Percentiles rank a stretch among this genome's conserved stretches.
phyloP scores from a whole-genome alignment of 1,140 invertebrate genomes.

The Antheraea mylitta region DNA sequence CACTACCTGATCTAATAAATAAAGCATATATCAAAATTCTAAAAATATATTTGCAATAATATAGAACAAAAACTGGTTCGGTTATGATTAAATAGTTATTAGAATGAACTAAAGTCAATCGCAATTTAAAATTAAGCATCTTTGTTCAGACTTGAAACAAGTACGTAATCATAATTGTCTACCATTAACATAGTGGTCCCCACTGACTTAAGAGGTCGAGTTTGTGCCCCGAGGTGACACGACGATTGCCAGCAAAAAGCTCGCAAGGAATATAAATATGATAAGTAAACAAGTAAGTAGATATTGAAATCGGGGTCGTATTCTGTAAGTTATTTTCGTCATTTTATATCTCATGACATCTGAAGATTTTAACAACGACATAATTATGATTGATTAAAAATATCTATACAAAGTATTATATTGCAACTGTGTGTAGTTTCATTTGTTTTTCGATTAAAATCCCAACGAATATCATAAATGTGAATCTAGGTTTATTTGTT shows the following conservation, averaged over 20 bases:
- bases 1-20: no score
- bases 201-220: neutral
- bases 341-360: neutral
- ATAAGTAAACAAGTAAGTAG: conserved; percentile 19
- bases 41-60: no score
- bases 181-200: neutral
- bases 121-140: neutral
- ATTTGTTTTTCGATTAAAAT: no score
- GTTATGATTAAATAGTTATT: neutral
- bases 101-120: neutral
- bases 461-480: no score
- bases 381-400: no score
- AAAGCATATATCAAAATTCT: no score
- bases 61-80: neutral
- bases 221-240: conserved; percentile 11
- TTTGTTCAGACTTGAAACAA: neutral
- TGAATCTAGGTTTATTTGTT: no score
- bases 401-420: no score
- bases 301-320: conserved; percentile 24
- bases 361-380: no score
- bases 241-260: conserved; percentile 16
- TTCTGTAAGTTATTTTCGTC: neutral
- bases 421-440: no score
- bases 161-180: neutral
- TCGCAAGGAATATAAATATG: conserved; percentile 19